These are phyloP conservation scores for Sipha maydis DNA, from an alignment of 2,888 invertebrate genomes.

Conservation along the genomic window DNA sequence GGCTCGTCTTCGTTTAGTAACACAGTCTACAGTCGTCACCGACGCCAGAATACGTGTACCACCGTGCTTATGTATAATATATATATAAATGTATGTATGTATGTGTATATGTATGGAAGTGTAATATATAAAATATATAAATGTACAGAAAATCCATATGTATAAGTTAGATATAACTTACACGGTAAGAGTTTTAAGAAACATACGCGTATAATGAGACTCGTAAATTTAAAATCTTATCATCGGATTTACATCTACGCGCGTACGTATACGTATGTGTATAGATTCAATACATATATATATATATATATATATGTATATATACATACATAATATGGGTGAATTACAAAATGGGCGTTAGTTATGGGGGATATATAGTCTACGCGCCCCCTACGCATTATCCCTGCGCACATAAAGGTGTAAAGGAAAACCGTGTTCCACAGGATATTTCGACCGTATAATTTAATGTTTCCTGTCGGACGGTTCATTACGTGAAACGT, in stretches of 20 bases:
- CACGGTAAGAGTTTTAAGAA: conserved; percentile 28
- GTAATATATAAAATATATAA: background rate
- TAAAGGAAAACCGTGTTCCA: conserved; percentile 38
- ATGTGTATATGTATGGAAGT: background rate
- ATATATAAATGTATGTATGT: background rate
- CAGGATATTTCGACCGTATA: conserved; percentile 41
- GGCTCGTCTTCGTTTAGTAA: background rate
- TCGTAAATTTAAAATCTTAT: conserved; percentile 40
- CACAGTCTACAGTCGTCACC: background rate
- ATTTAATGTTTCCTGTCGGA: conserved; percentile 57
- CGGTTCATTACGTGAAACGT: conserved; percentile 31
- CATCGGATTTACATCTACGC: conserved; percentile 17
- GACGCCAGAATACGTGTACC: background rate
- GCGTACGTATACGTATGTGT: no score
- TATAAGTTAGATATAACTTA: background rate
- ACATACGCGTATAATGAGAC: background rate
- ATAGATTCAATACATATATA: no score
- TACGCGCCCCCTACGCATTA: background rate
- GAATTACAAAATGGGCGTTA: conserved; percentile 5
- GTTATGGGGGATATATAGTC: background rate
- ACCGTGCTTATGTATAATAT: background rate
- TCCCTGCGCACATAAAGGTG: background rate
- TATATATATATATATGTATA: no score
- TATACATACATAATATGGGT: background rate
- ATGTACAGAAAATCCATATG: background rate